Percentiles rank a stretch among this genome's conserved stretches.
phyloP scores from a whole-genome alignment of 92 coral and sea anemone species.

The Blastomussa wellsi region DNA sequence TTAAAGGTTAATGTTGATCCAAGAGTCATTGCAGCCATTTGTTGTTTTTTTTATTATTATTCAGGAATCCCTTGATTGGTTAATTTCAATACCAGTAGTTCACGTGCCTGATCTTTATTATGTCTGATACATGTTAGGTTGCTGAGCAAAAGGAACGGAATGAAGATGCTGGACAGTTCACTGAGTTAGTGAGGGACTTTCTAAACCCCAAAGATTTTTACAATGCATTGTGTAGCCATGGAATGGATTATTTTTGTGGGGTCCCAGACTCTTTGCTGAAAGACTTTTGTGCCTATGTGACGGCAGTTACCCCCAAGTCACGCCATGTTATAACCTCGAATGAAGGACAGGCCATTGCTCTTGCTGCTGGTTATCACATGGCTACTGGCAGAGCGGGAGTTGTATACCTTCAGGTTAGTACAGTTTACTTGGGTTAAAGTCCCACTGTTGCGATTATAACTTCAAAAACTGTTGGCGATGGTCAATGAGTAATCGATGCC shows the following conservation, averaged over 20 bases:
- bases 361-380: constrained; percentile 98
- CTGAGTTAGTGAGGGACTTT: constrained; percentile 97
- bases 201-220: constrained; percentile 94
- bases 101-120: background rate
- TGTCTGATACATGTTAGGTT: constrained; percentile 49
- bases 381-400: constrained; percentile 94
- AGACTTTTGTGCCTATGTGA: constrained; percentile 98
- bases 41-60: no score
- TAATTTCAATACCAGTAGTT: no score
- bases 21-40: no score
- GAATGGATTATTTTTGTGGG: constrained; percentile 98
- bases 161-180: constrained; percentile 93
- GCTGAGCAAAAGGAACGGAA: constrained; percentile 88
- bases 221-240: constrained; percentile 79
- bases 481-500: no score
- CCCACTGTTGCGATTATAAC: no score
- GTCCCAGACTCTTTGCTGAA: constrained; percentile 96
- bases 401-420: constrained; percentile 87
- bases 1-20: no score
- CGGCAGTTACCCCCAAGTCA: constrained; percentile 73
- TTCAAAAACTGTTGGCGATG: background rate
- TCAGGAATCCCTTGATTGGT: no score
- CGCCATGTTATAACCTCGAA: constrained; percentile 91
- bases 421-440: no score
- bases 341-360: constrained; percentile 92